phyloP scores from a whole-genome alignment of 2,113 vertebrate genomes.

The Emydura subglobosa region DNA sequence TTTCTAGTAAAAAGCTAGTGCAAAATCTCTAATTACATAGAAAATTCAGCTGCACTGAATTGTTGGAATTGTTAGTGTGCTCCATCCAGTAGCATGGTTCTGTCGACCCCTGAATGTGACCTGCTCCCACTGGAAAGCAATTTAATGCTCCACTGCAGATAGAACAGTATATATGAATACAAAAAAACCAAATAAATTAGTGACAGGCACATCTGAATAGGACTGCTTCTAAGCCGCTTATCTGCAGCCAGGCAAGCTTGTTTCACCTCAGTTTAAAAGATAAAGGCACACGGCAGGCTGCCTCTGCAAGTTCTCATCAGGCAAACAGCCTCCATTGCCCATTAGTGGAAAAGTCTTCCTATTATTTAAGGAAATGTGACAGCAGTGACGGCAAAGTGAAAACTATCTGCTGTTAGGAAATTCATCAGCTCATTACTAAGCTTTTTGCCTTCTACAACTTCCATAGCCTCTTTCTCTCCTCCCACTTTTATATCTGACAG shows the following conservation, averaged over 20 bases:
- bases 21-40: constrained; percentile 74
- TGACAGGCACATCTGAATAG: constrained; percentile 78
- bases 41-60: constrained; percentile 62
- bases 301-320: constrained; percentile 73
- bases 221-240: constrained; percentile 75
- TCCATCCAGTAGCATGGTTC: constrained; percentile 55
- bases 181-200: constrained; percentile 86
- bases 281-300: constrained; percentile 72
- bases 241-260: constrained; percentile 74
- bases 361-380: constrained; percentile 76
- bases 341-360: constrained; percentile 46
- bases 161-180: constrained; percentile 83
- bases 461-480: constrained; percentile 22
- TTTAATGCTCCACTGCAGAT: constrained; percentile 86
- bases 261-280: constrained; percentile 78
- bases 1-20: background rate
- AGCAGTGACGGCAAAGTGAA: constrained; percentile 65
- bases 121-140: constrained; percentile 87
- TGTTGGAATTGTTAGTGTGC: constrained; percentile 55
- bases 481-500: constrained; percentile 52
- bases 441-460: constrained; percentile 51
- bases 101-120: constrained; percentile 79
- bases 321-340: constrained; percentile 60
- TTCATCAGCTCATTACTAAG: constrained; percentile 53
- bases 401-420: constrained; percentile 66